These are phyloP conservation scores for Oppia nitens DNA, from an alignment of 1,140 invertebrate genomes.

Conservation along the genomic window DNA sequence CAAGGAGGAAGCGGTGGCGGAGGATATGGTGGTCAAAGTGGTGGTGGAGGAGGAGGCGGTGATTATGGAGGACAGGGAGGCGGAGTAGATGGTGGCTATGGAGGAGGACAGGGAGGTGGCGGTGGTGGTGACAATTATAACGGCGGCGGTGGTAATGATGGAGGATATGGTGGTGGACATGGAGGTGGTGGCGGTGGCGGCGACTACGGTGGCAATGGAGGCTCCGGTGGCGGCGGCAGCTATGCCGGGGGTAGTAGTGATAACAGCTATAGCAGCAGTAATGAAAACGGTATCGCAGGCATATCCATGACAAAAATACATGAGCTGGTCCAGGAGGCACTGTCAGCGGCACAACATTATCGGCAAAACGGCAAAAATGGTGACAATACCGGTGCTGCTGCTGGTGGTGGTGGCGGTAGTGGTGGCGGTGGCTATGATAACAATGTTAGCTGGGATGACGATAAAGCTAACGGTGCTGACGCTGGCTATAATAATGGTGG, in stretches of 20 bases:
- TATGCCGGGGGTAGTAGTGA: not conserved
- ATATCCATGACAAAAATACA: conserved; percentile 6
- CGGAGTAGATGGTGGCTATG: not conserved
- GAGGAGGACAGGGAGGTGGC: not conserved
- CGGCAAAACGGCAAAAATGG: not conserved
- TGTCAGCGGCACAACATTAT: conserved; percentile 1
- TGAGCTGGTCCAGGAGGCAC: conserved; percentile 9
- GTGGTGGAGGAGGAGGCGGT: not conserved
- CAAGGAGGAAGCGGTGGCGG: not conserved
- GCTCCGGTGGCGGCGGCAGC: not conserved
- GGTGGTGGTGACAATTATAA: not conserved
- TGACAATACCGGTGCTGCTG: no score
- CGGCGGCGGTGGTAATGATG: not conserved
- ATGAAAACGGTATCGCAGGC: not conserved
- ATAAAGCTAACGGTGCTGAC: conserved; percentile 3
- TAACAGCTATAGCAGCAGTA: not conserved
- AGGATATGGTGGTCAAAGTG: no score
- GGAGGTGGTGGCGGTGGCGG: conserved; percentile 4
- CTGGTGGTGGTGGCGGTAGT: not conserved
- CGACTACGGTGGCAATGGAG: not conserved
- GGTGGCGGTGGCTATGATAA: not conserved
- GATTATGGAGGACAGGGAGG: not conserved
- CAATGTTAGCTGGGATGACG: conserved; percentile 7
- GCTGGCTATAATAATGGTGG: not conserved
- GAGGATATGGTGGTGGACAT: conserved; percentile 34